Percentiles rank a stretch among this genome's conserved stretches.
Evolutionary conservation across 2,113 vertebrate species (phyloP).

Genomic region (Catharus bicknelli): DNA sequence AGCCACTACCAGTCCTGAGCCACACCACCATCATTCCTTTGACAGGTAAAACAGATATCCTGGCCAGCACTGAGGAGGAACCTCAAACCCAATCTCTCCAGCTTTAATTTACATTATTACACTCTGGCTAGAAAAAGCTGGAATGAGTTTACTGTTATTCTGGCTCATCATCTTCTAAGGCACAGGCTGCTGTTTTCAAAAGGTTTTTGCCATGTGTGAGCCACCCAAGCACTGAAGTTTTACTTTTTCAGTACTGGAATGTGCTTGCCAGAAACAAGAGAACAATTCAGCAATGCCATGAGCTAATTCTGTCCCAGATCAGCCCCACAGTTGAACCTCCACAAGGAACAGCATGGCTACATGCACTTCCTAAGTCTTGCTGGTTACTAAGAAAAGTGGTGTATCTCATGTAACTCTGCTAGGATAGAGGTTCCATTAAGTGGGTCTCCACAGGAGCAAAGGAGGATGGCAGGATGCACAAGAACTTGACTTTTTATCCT

Average conservation of each 20-base stretch:
- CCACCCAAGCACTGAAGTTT: neutral
- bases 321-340: neutral
- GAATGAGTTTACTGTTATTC: neutral
- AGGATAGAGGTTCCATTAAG: neutral
- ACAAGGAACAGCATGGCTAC: neutral
- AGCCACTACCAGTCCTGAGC: neutral
- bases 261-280: neutral
- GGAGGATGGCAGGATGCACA: neutral
- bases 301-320: neutral
- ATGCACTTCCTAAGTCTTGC: neutral
- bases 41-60: neutral
- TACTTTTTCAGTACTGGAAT: neutral
- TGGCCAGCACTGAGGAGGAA: neutral
- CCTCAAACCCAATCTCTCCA: neutral
- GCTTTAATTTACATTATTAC: neutral
- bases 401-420: neutral
- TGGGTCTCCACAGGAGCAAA: neutral
- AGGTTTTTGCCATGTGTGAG: accelerated
- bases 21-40: neutral
- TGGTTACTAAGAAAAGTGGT: neutral
- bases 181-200: neutral
- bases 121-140: neutral
- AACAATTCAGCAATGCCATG: neutral
- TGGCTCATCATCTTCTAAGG: neutral
- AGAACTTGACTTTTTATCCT: neutral